Evolutionary conservation across 2,888 invertebrate genomes (phyloP).

Genomic region (Nomada hirtipes): DNA sequence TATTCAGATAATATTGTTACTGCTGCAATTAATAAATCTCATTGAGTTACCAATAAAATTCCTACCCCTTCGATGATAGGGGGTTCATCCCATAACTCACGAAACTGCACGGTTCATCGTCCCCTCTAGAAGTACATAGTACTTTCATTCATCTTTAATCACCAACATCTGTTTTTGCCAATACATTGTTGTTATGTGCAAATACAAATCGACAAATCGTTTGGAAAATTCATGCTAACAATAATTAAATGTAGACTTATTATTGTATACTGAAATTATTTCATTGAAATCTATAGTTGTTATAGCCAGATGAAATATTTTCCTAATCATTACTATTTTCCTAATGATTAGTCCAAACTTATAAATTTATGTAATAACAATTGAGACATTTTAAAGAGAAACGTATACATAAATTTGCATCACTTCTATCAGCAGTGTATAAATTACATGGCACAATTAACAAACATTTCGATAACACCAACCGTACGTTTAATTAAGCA

Average conservation of each 20-base stretch:
- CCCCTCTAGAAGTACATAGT: not conserved
- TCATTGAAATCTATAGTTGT: too few relatives aligned
- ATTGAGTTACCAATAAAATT: not conserved
- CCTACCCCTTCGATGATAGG: not conserved
- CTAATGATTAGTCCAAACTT: too few relatives aligned
- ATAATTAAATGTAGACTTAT: too few relatives aligned
- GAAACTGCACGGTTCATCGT: not conserved
- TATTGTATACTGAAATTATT: too few relatives aligned
- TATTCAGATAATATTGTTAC: not conserved
- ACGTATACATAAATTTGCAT: not conserved
- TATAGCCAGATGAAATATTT: too few relatives aligned
- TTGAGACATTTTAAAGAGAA: not conserved
- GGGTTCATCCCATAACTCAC: not conserved
- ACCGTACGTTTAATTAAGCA: not conserved
- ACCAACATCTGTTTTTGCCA: too few relatives aligned
- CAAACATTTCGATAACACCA: not conserved
- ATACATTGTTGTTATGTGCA: too few relatives aligned
- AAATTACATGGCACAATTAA: not conserved
- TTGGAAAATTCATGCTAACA: too few relatives aligned
- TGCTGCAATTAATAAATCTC: conserved; percentile 2
- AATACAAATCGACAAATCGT: too few relatives aligned
- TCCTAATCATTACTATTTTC: too few relatives aligned
- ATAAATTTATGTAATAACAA: not conserved
- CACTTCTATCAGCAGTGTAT: not conserved
- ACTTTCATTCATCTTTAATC: not conserved